Conservation (phyloP, 2,113 vertebrate species). For the Misgurnus anguillicaudatus region DNA sequence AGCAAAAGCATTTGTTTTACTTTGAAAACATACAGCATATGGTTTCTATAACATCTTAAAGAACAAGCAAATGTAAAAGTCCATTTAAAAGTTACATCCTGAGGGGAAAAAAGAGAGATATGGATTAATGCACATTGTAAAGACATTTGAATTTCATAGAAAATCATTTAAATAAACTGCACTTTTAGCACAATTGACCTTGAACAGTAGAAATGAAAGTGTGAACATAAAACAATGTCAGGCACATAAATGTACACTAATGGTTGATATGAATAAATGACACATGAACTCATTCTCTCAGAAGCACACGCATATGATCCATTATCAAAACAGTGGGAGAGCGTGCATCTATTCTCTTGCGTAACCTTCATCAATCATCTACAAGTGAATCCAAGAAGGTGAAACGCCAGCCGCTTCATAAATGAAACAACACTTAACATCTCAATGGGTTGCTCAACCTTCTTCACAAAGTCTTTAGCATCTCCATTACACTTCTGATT, state of each 20-base stretch:
- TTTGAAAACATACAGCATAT: slow-evolving; percentile 6
- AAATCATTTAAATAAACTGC: slow-evolving; percentile 32
- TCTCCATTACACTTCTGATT: slow-evolving; percentile 59
- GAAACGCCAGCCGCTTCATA: not conserved
- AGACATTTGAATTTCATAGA: slow-evolving; percentile 38
- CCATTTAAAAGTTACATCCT: slow-evolving; percentile 39
- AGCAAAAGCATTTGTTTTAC: not conserved
- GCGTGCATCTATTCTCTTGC: slow-evolving; percentile 14
- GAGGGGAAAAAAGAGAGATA: slow-evolving; percentile 49
- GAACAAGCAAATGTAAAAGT: slow-evolving; percentile 25
- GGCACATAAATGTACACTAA: slow-evolving; percentile 36
- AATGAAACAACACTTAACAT: slow-evolving; percentile 6
- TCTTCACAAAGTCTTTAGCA: not conserved
- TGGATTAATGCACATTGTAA: slow-evolving; percentile 45
- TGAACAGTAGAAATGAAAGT: slow-evolving; percentile 10
- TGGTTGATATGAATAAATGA: slow-evolving; percentile 40
- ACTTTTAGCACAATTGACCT: slow-evolving; percentile 28
- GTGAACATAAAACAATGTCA: slow-evolving; percentile 43
- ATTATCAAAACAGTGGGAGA: not conserved
- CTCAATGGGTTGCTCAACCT: not conserved
- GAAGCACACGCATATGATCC: slow-evolving; percentile 42
- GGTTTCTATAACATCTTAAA: slow-evolving; percentile 7
- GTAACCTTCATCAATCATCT: slow-evolving; percentile 28
- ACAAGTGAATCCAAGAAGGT: not conserved
- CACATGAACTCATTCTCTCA: slow-evolving; percentile 17